Base-by-base conservation (phyloP, 2,797 vertebrate species). In the Oophaga sylvatica region DNA sequence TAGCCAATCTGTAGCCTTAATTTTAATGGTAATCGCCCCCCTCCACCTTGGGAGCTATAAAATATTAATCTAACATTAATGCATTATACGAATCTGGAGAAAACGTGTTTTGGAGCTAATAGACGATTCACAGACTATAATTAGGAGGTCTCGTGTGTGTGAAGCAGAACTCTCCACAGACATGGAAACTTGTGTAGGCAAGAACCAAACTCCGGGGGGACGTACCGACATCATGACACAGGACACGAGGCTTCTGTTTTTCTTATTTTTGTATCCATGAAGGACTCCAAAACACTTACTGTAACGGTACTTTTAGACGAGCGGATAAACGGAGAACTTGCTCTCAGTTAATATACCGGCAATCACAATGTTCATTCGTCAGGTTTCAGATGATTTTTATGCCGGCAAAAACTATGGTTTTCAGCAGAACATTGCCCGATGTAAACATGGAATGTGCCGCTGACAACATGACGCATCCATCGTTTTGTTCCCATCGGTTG, bases 191-290 rank as follows among this genome's bases (percentile, higher is more conserved):
- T 57, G 76, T 59, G 76, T 31, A 59, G 53, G 29, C 26, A 31
- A 57, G 19, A 48, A n/a, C 56, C 76, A 79, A 79, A 79, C 26
- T 59, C 76, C 76, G 17, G 26, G 17, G 68, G 68, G 68, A 19
- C 8, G 57, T 20, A 17, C 59, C 41, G 77, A 80, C 77, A 31
- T 65, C 76, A 29, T 68, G 63, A 53, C 16, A 68, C 65, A 53
- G 26, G 20, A 80, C 22, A 17, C 22, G 7, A 0, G 5, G 9
- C 62, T 26, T n/a, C 22, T 65, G 62, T 7, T 65, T 8, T 65
- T 10, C 6, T 9, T n/a, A n/a, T n/a, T 70, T 71, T 71, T 71
- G 68, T 41, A 41, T 71, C 5, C 8, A 71, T 41, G 41, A 22
- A 71, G 35, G 62, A 5, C 62, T n/a, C 8, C 22, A 22, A 10